Evolutionary conservation across 2,797 vertebrate genomes (phyloP).

Genomic region (Macropodus opercularis): DNA sequence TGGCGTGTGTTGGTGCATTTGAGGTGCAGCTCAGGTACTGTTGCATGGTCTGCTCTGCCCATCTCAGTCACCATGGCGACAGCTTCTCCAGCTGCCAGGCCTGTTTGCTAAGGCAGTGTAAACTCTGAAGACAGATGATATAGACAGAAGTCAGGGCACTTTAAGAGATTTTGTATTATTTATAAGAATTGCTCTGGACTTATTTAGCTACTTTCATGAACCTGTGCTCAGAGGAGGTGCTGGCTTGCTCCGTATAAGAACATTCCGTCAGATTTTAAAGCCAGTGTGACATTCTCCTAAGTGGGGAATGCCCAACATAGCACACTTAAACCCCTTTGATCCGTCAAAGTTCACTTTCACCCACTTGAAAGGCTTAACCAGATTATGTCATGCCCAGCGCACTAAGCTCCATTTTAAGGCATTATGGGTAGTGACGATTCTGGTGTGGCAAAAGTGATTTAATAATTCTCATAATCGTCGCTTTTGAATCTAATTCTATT

Average conservation of each 20-base stretch:
- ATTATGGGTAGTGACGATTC: conserved; percentile 14
- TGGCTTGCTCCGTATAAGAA: conserved; percentile 9
- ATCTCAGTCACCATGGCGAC: conserved; percentile 61
- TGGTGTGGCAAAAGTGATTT: conserved; percentile 24
- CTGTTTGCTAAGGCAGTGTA: not conserved
- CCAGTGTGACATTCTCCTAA: conserved; percentile 23
- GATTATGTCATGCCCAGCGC: conserved; percentile 48
- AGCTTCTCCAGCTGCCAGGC: conserved; percentile 31
- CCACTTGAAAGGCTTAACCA: conserved; percentile 49
- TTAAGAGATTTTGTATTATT: conserved; percentile 17
- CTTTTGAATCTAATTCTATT: conserved; percentile 27
- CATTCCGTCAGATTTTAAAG: conserved; percentile 23
- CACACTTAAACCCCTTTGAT: conserved; percentile 46
- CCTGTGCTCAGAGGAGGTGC: not conserved
- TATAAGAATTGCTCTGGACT: conserved; percentile 9
- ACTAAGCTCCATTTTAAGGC: conserved; percentile 30
- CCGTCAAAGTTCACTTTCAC: conserved; percentile 43
- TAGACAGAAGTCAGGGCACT: not conserved
- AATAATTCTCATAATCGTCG: conserved; percentile 26
- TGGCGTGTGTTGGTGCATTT: conserved; percentile 22
- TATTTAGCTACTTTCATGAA: conserved; percentile 1
- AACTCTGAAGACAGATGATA: not conserved
- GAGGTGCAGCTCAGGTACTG: conserved; percentile 45
- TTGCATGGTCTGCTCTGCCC: conserved; percentile 57
- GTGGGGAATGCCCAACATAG: conserved; percentile 14